Evolutionary conservation across 2,888 invertebrate genomes (phyloP), one percentile per base, ranked within the genome.

Genomic region (Barypeithes pellucidus): DNA sequence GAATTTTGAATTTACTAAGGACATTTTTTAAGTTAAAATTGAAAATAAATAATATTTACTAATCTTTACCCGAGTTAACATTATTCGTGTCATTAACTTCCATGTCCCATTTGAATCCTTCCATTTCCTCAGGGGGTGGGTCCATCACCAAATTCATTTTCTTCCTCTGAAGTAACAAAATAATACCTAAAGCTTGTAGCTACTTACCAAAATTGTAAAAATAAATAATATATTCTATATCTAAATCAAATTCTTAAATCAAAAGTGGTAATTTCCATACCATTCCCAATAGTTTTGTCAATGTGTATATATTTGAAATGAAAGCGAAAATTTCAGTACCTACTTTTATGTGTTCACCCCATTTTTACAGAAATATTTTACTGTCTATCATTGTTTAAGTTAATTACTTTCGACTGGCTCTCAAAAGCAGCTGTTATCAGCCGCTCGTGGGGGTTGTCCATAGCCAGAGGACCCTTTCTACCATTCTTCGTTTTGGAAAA

Each of bases 31-130:
- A n/a, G n/a, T n/a, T n/a, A n/a, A n/a, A n/a, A n/a, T n/a, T n/a
- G n/a, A n/a, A n/a, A n/a, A n/a, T n/a, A n/a, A n/a, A n/a, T n/a
- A n/a, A n/a, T n/a, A n/a, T n/a, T n/a, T n/a, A n/a, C 12, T 5
- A 41, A 60, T 39, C 39, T 54, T 62, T 62, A 70, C 75, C 71
- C 45, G 67, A 60, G 43, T 72, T 75, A 50, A 63, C 67, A 66
- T 71, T 71, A 39, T 62, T 66, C 8, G 65, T 22, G 36, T 72
- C 72, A 24, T 87, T 88, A 76, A 93, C 90, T 80, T 94, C 93
- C 83, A 92, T 91, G 82, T 93, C 93, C 93, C 94, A 94, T 83
- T 93, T 93, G 47, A 94, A 85, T 59, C 90, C 91, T 79, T 90
- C 90, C 90, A 90, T 90, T 12, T 89, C 85, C 75, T 85, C 85